These are phyloP conservation scores for Sepiola atlantica DNA, from an alignment of 2,888 invertebrate species.

Conservation along the genomic window DNA sequence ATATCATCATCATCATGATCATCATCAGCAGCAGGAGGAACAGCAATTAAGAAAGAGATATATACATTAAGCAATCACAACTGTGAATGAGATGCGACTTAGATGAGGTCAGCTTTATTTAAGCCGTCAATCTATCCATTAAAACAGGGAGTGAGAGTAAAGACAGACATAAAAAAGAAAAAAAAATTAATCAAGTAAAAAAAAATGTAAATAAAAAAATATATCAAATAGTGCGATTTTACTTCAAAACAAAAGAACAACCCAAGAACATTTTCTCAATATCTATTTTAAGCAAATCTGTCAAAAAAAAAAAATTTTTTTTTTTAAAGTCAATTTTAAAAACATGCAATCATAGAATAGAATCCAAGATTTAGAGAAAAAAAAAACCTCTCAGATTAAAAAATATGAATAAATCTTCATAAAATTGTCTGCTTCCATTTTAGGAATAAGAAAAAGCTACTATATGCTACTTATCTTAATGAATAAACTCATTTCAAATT, in stretches of 20 bases:
- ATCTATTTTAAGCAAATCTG: background rate
- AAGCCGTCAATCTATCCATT: background rate
- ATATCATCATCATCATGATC: background rate
- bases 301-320: background rate
- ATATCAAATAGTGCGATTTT: background rate
- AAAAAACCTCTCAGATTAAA: background rate
- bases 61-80: background rate
- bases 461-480: no score
- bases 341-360: background rate
- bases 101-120: background rate
- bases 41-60: conserved; percentile 1
- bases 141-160: background rate
- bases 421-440: background rate
- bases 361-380: background rate
- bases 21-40: background rate
- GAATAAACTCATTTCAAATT: background rate
- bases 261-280: background rate
- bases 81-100: conserved; percentile 9
- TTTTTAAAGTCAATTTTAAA: background rate
- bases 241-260: conserved; percentile 3
- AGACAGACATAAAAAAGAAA: background rate
- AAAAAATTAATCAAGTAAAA: background rate
- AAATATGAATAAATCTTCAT: background rate
- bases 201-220: background rate
- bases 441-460: background rate